Percentiles rank a stretch among this genome's conserved stretches.
phyloP scores from a whole-genome alignment of 2,888 invertebrate genomes.

The Vannuccia rotundouncinata region DNA sequence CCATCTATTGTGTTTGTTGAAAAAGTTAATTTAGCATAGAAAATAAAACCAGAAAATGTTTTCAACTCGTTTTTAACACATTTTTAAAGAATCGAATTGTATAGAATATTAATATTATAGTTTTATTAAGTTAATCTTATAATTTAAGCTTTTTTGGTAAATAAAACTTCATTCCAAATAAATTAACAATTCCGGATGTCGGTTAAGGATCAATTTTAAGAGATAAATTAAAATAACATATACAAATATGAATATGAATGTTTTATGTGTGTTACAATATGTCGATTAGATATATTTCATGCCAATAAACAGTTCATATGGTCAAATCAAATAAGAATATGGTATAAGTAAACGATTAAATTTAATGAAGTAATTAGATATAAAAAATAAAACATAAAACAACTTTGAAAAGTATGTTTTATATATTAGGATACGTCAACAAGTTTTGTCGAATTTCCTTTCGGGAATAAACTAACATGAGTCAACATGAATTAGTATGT shows the following conservation, averaged over 20 bases:
- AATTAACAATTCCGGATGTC: not conserved
- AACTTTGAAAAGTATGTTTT: not conserved
- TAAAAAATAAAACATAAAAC: not conserved
- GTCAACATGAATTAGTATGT: no score
- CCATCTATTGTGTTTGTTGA: no score
- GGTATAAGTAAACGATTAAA: not conserved
- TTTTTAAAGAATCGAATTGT: no score
- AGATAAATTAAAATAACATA: not conserved
- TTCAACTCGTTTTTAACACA: no score
- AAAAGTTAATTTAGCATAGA: no score
- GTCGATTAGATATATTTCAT: not conserved
- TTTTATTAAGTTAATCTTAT: not conserved
- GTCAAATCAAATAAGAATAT: not conserved
- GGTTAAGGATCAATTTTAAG: not conserved
- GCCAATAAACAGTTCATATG: not conserved
- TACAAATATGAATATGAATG: not conserved
- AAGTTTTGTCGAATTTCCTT: not conserved
- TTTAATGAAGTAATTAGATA: not conserved
- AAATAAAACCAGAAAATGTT: no score
- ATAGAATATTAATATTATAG: no score
- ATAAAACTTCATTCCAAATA: not conserved
- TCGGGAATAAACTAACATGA: no score
- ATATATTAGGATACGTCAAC: not conserved
- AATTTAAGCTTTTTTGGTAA: not conserved
- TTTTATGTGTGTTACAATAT: not conserved